Conservation (phyloP, 2,888 invertebrate genomes). For the Aphodius granarius region DNA sequence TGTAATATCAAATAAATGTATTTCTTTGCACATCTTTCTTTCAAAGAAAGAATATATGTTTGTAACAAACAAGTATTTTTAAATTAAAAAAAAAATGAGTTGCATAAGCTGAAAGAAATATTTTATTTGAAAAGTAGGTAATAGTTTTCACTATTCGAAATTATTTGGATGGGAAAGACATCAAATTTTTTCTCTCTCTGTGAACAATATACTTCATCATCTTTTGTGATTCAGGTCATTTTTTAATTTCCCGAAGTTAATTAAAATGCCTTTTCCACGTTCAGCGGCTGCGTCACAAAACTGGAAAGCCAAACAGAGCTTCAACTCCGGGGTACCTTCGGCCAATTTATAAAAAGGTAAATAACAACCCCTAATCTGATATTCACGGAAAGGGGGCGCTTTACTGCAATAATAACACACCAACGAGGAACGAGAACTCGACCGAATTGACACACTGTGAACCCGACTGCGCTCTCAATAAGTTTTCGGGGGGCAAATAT, state of each 20-base stretch:
- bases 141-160: no score
- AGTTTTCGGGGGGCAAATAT: not conserved
- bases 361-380: not conserved
- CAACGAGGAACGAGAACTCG: not conserved
- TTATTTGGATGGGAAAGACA: no score
- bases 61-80: no score
- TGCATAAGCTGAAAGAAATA: no score
- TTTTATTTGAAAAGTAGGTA: no score
- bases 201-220: not conserved
- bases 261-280: not conserved
- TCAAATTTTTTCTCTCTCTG: not conserved
- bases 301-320: not conserved
- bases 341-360: not conserved
- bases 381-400: not conserved
- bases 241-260: not conserved
- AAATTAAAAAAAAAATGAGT: no score
- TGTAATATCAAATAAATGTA: no score
- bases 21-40: no score
- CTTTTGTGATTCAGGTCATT: not conserved
- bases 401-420: not conserved
- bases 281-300: not conserved
- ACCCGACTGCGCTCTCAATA: not conserved
- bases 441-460: not conserved
- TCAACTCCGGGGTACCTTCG: not conserved
- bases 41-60: no score